A percentile compares a stretch with the other conserved stretches of the same genome.
Evolutionary conservation across 2,888 invertebrate genomes (phyloP).

Genomic region (Bruchidius siliquastri): DNA sequence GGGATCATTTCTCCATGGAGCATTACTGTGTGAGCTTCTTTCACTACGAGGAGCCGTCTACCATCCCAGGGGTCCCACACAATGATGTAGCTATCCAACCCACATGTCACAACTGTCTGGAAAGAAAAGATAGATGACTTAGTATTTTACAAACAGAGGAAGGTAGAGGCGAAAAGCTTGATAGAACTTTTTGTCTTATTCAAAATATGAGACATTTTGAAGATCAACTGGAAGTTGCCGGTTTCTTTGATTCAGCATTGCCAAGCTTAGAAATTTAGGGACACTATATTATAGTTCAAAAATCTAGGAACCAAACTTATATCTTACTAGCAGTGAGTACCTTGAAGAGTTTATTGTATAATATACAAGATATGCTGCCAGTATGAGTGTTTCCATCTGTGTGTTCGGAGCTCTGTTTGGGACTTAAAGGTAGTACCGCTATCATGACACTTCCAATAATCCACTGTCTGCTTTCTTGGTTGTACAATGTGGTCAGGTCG

Average conservation of each 20-base stretch:
- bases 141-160: too few species aligned
- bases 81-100: constrained; percentile 74
- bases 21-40: constrained; percentile 64
- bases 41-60: constrained; percentile 61
- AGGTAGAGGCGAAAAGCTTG: too few species aligned
- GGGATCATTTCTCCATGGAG: constrained; percentile 62
- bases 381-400: constrained; percentile 63
- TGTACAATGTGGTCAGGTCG: constrained; percentile 53
- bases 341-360: constrained; percentile 70
- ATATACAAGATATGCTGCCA: constrained; percentile 63
- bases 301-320: too few species aligned
- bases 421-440: constrained; percentile 61
- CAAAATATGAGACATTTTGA: too few species aligned
- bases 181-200: too few species aligned
- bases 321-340: too few species aligned
- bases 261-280: too few species aligned
- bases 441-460: constrained; percentile 63
- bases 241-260: too few species aligned
- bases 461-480: constrained; percentile 60
- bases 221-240: too few species aligned
- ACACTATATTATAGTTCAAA: too few species aligned
- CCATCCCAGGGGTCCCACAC: constrained; percentile 78
- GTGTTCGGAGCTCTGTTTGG: constrained; percentile 60
- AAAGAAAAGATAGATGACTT: constrained; percentile 2
- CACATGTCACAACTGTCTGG: constrained; percentile 62